Evolutionary conservation across 2,888 invertebrate genomes (phyloP), one percentile per base, ranked within the genome.

Genomic region (Hypercompe scribonia): DNA sequence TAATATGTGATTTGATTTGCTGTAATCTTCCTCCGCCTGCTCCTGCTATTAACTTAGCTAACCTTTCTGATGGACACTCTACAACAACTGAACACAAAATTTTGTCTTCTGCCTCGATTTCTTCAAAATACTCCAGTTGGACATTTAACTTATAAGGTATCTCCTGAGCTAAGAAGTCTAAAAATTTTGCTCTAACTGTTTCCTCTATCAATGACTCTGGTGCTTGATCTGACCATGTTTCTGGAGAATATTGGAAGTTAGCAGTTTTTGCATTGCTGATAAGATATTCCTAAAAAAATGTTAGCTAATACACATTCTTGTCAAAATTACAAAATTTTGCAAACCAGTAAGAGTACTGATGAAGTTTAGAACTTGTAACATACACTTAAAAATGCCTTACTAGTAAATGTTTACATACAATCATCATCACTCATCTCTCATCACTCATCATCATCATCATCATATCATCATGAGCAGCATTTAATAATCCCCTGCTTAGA

Each of bases 161-260:
- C 94, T 99, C 98, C 81, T 98, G 96, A 0, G 97, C 97, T 65
- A 99, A 92, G 87, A 97, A 96, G 88, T 99, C 98, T 75, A 99
- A 91, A 63, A 99, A 96, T 82, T 97, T 98, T 2, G 99, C 98
- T 84, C 98, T 96, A 0, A 99, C 97, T 73, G 97, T 97, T 82
- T 97, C 96, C 70, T 96, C 94, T 75, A 98, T 97, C 36, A 99
- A 90, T 13, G 96, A 93, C 84, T 97, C 96, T 0, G 97, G 97
- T 28, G 96, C 93, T 87, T 98, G 97, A 90, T 99, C 97, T 0
- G 98, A 97, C 90, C 97, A 97, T 31, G 96, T 90, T 58, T 97
- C 94, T 24, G 96, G 92, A 34, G 97, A 93, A 88, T 97, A 98
- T 33, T 97, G 91, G 97, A 98, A 98, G 24, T 95, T 89, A 0